Evolutionary conservation across 2,797 vertebrate species (phyloP), one percentile per base, ranked within the genome.

Genomic region (Sternotherus odoratus): DNA sequence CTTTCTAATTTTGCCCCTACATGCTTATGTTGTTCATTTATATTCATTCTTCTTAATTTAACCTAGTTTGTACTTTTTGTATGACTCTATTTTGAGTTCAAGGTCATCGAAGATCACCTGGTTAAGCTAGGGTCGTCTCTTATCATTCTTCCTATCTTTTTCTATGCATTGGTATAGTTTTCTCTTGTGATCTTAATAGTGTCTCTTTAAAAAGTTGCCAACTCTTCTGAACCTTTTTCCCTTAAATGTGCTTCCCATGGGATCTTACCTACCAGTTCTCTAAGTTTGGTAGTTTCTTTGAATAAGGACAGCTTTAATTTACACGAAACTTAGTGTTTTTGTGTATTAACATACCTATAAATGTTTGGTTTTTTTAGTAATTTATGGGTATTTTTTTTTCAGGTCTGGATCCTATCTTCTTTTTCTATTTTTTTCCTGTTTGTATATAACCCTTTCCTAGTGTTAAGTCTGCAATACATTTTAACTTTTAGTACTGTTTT

Each of bases 351-450:
- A 66, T 66, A 19, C 60, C 33, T n/a, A 9, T 36, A 33, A 66
- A 66, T 36, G 16, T 66, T 66, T 33, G 16, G 60, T 17, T 66
- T 66, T 66, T 9, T 66, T 66, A 66, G 60, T 19, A 36, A 66
- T 66, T 66, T n/a, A 9, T 66, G 30, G 4, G 33, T n/a, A n/a
- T n/a, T 0, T 1, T 8, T 36, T 36, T 66, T 66, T 36, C 16
- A 19, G 8, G 33, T 66, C 33, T 66, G 33, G n/a, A 19, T 66
- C 17, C 33, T n/a, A 36, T 66, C 60, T 36, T 66, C 60, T 33
- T 66, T n/a, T 66, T n/a, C 33, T 66, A 21, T 66, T n/a, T 66
- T 66, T 36, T 5, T n/a, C 17, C n/a, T 39, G 56, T 60, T 60
- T 30, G 56, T 28, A 60, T 60, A 60, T 60, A 60, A 60, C 6